Conservation (phyloP, 2,797 vertebrate genomes). For the Dryobates pubescens region DNA sequence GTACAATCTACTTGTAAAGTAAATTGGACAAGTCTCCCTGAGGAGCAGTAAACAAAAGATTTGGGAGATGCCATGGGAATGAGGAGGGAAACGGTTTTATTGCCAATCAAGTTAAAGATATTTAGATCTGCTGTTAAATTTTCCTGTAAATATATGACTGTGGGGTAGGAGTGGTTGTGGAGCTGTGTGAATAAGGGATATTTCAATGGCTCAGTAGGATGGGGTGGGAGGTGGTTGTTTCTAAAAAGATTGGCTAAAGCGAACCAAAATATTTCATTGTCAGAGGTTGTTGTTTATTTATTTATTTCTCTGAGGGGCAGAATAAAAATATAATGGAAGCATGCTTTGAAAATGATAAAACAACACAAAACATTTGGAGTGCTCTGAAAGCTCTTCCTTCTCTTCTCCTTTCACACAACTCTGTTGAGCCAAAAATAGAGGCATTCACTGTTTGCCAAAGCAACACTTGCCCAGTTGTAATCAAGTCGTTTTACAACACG, state of each 20-base stretch:
- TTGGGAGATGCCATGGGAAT: neutral
- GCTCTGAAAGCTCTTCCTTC: neutral
- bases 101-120: slow-evolving; percentile 42
- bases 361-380: neutral
- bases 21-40: slow-evolving; percentile 41
- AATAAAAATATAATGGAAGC: slow-evolving; percentile 18
- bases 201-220: slow-evolving; percentile 7
- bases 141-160: slow-evolving; percentile 18
- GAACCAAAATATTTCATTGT: slow-evolving; percentile 37
- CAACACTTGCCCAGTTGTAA: slow-evolving; percentile 40
- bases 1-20: slow-evolving; percentile 27
- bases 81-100: slow-evolving; percentile 34
- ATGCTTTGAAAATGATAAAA: neutral
- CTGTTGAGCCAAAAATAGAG: neutral
- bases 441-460: slow-evolving; percentile 46
- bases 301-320: neutral
- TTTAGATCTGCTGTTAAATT: slow-evolving; percentile 30
- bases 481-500: slow-evolving; percentile 6
- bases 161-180: neutral
- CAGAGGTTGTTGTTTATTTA: neutral
- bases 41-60: slow-evolving; percentile 41
- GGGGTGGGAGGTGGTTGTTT: neutral
- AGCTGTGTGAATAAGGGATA: neutral
- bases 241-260: slow-evolving; percentile 1
- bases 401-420: neutral